Percentiles rank a stretch among this genome's conserved stretches.
Conservation (phyloP, 2,888 invertebrate species). For the Patella caerulea region DNA sequence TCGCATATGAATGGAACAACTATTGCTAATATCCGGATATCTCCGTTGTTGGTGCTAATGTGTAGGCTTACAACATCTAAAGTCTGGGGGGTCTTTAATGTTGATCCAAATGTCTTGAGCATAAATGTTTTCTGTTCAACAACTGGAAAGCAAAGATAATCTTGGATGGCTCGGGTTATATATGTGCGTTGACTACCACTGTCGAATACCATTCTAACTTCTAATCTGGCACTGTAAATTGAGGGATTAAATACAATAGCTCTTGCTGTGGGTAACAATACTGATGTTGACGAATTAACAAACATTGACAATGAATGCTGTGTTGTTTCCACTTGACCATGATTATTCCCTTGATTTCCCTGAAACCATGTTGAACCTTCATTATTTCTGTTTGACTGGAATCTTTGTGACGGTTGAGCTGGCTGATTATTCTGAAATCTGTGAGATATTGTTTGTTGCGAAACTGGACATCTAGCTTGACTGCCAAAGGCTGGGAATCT, state of each 20-base stretch:
- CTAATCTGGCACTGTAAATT: neutral
- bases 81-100: neutral
- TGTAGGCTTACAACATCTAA: neutral
- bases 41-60: neutral
- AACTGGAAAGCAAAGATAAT: neutral
- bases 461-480: neutral
- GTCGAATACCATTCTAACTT: neutral
- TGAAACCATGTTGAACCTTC: too few species aligned
- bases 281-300: neutral
- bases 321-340: too few species aligned
- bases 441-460: neutral
- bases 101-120: neutral
- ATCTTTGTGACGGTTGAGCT: neutral
- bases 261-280: neutral
- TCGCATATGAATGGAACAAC: neutral
- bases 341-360: too few species aligned
- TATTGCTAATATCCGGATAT: neutral
- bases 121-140: neutral
- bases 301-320: neutral
- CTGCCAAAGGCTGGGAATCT: neutral
- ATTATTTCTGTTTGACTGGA: too few species aligned
- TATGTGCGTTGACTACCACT: neutral
- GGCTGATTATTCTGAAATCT: neutral
- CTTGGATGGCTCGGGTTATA: neutral
- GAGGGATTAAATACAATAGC: neutral